phyloP scores from a whole-genome alignment of 2,797 vertebrate species.

The Decapterus maruadsi region DNA sequence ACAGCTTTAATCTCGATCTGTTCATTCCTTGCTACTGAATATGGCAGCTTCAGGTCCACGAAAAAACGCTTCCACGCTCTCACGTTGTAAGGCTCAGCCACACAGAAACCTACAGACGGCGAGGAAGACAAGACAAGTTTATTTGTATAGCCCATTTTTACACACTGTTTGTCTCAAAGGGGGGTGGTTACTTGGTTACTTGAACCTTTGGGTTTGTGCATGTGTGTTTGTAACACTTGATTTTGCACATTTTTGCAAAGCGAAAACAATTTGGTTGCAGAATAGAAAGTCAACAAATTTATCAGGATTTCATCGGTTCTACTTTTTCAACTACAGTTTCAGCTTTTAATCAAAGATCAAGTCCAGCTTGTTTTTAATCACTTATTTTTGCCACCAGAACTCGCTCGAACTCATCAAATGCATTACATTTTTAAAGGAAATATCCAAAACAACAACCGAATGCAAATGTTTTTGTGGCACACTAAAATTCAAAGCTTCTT shows the following conservation, averaged over 20 bases:
- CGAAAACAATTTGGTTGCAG: background rate
- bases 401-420: too few relatives aligned
- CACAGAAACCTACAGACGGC: slow-evolving; percentile 83
- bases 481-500: too few relatives aligned
- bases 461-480: too few relatives aligned
- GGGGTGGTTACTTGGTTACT: too few relatives aligned
- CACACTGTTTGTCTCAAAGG: too few relatives aligned
- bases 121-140: background rate
- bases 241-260: background rate
- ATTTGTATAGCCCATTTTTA: too few relatives aligned
- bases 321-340: too few relatives aligned
- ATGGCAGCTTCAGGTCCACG: slow-evolving; percentile 85
- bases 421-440: too few relatives aligned
- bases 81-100: slow-evolving; percentile 84
- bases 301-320: too few relatives aligned
- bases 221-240: background rate
- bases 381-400: background rate
- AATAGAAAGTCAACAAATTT: too few relatives aligned
- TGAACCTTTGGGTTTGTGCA: background rate
- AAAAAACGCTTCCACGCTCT: slow-evolving; percentile 79
- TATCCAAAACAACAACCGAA: too few relatives aligned
- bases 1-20: slow-evolving; percentile 86
- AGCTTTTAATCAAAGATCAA: too few relatives aligned
- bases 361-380: background rate
- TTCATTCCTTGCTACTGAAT: slow-evolving; percentile 85